Evolutionary conservation across 1,140 invertebrate species (phyloP).

Genomic region (Conopomorpha cramerella): DNA sequence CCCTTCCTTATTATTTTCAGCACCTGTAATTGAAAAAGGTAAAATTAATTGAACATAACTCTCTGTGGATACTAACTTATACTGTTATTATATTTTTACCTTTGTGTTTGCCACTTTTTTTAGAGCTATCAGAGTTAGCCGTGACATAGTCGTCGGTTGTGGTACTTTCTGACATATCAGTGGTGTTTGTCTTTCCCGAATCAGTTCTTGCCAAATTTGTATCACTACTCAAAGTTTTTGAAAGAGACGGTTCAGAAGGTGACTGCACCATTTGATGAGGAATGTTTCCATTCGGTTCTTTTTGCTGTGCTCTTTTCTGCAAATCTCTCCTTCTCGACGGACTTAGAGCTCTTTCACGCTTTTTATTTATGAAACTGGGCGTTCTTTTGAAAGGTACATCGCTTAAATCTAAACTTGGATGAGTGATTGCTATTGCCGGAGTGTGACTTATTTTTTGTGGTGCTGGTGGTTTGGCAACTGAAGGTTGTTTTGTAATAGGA

Average conservation of each 20-base stretch:
- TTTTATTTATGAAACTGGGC: slow-evolving; percentile 53
- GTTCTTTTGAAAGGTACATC: slow-evolving; percentile 52
- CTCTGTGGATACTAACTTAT: background rate
- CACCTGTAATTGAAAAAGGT: slow-evolving; percentile 24
- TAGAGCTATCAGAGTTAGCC: slow-evolving; percentile 78
- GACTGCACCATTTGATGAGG: slow-evolving; percentile 37
- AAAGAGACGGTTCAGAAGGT: slow-evolving; percentile 28
- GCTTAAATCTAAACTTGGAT: slow-evolving; percentile 47
- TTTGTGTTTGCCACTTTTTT: slow-evolving; percentile 51
- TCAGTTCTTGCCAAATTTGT: slow-evolving; percentile 65
- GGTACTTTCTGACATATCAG: slow-evolving; percentile 80
- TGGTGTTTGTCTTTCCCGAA: slow-evolving; percentile 73
- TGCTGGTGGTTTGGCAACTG: slow-evolving; percentile 32
- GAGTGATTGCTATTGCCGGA: slow-evolving; percentile 55
- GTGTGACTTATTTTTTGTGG: slow-evolving; percentile 40
- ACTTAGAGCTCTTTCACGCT: slow-evolving; percentile 53
- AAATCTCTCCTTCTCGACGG: slow-evolving; percentile 55
- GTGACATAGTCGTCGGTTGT: slow-evolving; percentile 89
- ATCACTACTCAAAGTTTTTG: slow-evolving; percentile 41
- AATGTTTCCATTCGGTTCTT: slow-evolving; percentile 46
- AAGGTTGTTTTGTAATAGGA: slow-evolving; percentile 55
- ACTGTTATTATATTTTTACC: slow-evolving; percentile 19
- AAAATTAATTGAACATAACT: background rate
- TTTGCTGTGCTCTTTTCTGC: slow-evolving; percentile 42
- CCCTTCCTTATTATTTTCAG: slow-evolving; percentile 64